Percentiles rank a stretch among this genome's conserved stretches.
phyloP scores from a whole-genome alignment of 2,888 invertebrate genomes.

The Xestia rhomboidea region DNA sequence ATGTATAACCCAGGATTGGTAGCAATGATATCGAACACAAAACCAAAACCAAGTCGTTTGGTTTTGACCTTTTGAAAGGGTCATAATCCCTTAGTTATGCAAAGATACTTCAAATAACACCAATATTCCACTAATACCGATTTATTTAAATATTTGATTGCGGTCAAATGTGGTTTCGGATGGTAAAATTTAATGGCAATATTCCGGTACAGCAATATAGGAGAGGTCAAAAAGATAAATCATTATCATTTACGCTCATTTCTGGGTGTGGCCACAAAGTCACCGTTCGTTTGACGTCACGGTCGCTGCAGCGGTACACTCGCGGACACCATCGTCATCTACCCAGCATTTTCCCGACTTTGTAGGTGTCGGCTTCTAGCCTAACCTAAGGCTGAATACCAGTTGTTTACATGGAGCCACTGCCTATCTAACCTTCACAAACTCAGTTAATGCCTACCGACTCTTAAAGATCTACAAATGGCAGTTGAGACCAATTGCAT shows the following conservation, averaged over 20 bases:
- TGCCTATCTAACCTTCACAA: neutral
- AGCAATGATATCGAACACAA: neutral
- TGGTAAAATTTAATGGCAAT: neutral
- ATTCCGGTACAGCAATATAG: conserved; percentile 2
- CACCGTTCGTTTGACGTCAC: neutral
- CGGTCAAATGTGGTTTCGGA: neutral
- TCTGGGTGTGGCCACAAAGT: conserved; percentile 14
- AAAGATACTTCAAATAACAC: neutral
- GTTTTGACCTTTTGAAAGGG: neutral
- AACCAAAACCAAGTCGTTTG: neutral
- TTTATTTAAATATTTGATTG: conserved; percentile 1
- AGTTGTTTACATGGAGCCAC: neutral
- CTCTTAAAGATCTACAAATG: neutral
- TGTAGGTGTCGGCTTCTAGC: neutral
- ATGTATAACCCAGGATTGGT: neutral
- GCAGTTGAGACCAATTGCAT: too few relatives aligned
- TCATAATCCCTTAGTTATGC: neutral
- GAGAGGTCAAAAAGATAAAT: conserved; percentile 32
- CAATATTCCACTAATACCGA: neutral
- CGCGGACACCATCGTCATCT: neutral
- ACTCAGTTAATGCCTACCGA: too few relatives aligned
- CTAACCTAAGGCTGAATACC: neutral
- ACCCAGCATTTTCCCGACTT: neutral
- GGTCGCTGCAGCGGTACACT: conserved; percentile 25
- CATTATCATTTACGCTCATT: conserved; percentile 49